These are phyloP conservation scores for Drosophila imparisetae DNA, from an alignment of 2,888 invertebrate species.

Conservation along the genomic window DNA sequence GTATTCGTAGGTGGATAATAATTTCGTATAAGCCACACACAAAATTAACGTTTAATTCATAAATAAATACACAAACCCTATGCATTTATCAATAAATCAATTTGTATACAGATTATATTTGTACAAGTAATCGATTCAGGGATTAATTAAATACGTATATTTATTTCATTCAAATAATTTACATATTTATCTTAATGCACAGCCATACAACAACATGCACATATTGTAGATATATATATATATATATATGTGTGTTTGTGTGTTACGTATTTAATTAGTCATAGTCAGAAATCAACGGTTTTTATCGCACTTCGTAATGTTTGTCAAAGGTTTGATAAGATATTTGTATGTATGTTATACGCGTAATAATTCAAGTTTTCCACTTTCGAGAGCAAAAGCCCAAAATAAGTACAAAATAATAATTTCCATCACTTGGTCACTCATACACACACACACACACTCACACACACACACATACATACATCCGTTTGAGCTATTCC, in stretches of 20 bases:
- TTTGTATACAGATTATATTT: slow-evolving; percentile 4
- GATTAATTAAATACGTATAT: background rate
- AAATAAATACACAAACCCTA: background rate
- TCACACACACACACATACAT: slow-evolving; percentile 18
- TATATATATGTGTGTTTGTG: background rate
- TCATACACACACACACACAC: slow-evolving; percentile 10
- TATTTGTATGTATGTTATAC: slow-evolving; percentile 10
- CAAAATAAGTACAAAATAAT: slow-evolving; percentile 36
- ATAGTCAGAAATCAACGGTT: slow-evolving; percentile 22
- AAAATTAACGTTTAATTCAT: background rate
- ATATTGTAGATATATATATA: background rate
- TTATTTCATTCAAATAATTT: background rate
- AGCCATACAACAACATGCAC: background rate
- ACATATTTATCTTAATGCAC: background rate
- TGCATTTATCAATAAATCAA: background rate
- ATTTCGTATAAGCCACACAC: no score
- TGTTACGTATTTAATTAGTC: background rate
- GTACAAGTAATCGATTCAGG: background rate
- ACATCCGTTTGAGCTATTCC: slow-evolving; percentile 41
- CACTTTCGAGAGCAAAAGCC: slow-evolving; percentile 31
- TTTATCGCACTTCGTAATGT: slow-evolving; percentile 31
- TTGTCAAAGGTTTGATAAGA: no score
- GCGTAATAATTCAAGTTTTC: slow-evolving; percentile 35
- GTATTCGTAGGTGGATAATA: background rate
- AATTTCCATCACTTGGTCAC: slow-evolving; percentile 12